Evolutionary conservation across 2,113 vertebrate species (phyloP).

Genomic region (Phaetusa simplex): DNA sequence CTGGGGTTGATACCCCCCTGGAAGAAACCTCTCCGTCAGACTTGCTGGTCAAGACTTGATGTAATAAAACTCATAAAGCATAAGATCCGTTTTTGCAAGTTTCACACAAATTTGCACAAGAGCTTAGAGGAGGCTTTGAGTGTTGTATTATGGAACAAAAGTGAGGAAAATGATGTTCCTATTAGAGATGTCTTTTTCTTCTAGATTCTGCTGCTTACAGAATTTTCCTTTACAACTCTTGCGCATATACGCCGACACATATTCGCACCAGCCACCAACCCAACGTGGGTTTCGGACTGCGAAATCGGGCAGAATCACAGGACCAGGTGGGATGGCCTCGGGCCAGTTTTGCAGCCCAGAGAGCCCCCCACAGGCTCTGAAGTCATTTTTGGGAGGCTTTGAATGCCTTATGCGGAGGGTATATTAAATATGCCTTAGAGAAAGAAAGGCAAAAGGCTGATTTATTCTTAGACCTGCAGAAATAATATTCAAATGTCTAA

Average conservation of each 20-base stretch:
- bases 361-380: neutral
- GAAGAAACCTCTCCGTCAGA: neutral
- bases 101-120: neutral
- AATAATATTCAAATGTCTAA: neutral
- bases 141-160: neutral
- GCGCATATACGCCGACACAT: neutral
- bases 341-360: neutral
- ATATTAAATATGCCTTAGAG: neutral
- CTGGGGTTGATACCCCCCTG: neutral
- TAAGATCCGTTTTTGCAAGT: neutral
- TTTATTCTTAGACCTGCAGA: neutral
- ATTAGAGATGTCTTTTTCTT: neutral
- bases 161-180: neutral
- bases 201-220: neutral
- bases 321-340: neutral
- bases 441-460: neutral
- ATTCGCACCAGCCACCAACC: neutral
- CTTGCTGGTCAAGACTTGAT: neutral
- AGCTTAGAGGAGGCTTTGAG: neutral
- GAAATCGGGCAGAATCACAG: neutral
- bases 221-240: neutral
- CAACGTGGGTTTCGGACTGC: neutral
- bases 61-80: neutral
- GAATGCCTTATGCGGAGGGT: neutral
- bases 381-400: constrained; percentile 10